phyloP scores from a whole-genome alignment of 2,888 invertebrate genomes.

The Hydrotaea diabolus region DNA sequence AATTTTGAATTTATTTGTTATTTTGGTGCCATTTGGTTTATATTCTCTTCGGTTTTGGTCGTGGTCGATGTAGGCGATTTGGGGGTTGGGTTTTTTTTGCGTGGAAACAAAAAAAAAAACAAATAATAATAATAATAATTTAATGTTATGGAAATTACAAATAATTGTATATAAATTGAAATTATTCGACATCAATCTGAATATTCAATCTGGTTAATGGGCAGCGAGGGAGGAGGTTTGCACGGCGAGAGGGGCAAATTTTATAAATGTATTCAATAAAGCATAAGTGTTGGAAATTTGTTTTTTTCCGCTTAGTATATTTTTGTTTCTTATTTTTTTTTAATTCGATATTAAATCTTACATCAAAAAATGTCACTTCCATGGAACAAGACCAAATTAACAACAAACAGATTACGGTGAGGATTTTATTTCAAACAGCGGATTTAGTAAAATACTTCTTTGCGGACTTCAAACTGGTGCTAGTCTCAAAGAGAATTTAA shows the following conservation, averaged over 20 bases:
- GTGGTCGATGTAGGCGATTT: too few species aligned
- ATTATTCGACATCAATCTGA: constrained; percentile 32
- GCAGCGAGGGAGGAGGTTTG: neutral
- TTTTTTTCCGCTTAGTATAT: neutral
- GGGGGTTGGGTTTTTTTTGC: neutral
- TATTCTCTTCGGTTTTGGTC: neutral
- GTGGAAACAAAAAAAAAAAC: neutral
- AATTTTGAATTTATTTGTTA: constrained; percentile 7
- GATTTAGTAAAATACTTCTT: too few species aligned
- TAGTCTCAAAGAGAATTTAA: too few species aligned
- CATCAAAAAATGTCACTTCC: too few species aligned
- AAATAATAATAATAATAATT: constrained; percentile 23
- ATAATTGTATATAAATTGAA: constrained; percentile 45
- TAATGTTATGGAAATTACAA: constrained; percentile 54
- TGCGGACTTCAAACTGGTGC: too few species aligned
- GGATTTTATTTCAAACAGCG: too few species aligned
- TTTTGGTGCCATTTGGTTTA: constrained; percentile 1
- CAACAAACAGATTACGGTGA: too few species aligned
- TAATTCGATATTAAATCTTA: too few species aligned
- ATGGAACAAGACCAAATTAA: too few species aligned
- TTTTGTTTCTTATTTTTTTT: neutral
- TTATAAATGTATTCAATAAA: neutral
- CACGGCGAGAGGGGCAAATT: neutral
- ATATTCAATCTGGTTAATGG: too few species aligned
- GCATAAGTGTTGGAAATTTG: neutral